Evolutionary conservation across 2,888 invertebrate genomes (phyloP).

Genomic region (Synergus gifuensis): DNA sequence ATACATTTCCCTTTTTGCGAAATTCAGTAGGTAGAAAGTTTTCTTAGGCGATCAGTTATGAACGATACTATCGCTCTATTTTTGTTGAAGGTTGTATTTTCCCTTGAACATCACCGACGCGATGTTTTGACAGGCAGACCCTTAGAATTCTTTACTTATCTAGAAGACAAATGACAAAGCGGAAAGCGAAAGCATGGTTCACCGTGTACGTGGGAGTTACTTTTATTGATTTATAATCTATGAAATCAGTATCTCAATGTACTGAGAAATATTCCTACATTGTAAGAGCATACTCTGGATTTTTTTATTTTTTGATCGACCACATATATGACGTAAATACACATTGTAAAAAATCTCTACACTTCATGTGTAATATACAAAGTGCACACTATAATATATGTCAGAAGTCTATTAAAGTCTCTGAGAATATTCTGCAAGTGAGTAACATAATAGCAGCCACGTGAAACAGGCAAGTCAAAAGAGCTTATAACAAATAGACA

Average conservation of each 20-base stretch:
- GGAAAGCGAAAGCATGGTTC: neutral
- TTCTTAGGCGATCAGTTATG: neutral
- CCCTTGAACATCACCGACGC: neutral
- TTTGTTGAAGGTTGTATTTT: neutral
- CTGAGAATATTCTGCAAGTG: neutral
- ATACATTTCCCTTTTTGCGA: neutral
- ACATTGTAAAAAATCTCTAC: neutral
- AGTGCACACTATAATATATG: neutral
- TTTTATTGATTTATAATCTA: conserved; percentile 10
- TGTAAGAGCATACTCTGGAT: neutral
- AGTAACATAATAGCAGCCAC: neutral
- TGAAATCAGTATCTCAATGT: neutral
- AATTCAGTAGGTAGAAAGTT: neutral
- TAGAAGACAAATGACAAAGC: conserved; percentile 13
- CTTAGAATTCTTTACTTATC: conserved; percentile 14
- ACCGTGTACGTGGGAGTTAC: neutral
- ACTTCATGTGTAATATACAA: neutral
- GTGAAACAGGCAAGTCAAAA: neutral
- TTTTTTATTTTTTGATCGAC: neutral
- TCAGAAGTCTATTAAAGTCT: neutral
- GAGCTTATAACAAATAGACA: neutral
- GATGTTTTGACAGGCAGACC: conserved; percentile 8
- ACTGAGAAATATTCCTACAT: neutral
- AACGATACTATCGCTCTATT: conserved; percentile 23
- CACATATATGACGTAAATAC: neutral